A percentile compares a stretch with the other conserved stretches of the same genome.
These are phyloP conservation scores for Drosophila fulvimacula DNA, from an alignment of 2,888 invertebrate species.

Conservation along the genomic window DNA sequence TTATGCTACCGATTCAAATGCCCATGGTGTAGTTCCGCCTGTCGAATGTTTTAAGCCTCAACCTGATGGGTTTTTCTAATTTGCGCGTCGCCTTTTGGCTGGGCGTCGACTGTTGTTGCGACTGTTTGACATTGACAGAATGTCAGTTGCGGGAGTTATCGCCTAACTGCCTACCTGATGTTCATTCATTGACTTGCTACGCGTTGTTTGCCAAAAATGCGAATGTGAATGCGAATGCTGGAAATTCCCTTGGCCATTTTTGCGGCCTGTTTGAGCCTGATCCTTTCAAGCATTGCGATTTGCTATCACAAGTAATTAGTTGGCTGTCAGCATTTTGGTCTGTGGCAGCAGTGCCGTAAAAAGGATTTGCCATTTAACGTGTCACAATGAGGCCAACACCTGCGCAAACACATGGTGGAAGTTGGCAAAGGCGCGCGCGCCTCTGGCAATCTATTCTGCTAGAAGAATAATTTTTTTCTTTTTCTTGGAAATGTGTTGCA, in stretches of 20 bases:
- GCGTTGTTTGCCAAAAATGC: no score
- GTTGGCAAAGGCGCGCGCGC: constrained; percentile 22
- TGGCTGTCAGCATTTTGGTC: constrained; percentile 71
- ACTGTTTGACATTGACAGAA: constrained; percentile 68
- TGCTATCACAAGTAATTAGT: constrained; percentile 67
- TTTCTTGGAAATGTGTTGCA: constrained; percentile 48
- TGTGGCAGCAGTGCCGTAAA: constrained; percentile 39
- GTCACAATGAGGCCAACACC: constrained; percentile 55
- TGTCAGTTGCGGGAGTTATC: constrained; percentile 67
- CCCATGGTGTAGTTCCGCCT: not conserved
- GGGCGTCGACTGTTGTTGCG: constrained; percentile 26
- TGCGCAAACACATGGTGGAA: constrained; percentile 50
- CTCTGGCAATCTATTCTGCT: constrained; percentile 48
- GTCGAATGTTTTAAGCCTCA: constrained; percentile 21
- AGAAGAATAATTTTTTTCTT: constrained; percentile 18
- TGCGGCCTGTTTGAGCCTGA: constrained; percentile 44
- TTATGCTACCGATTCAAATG: not conserved
- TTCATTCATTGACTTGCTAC: constrained; percentile 67
- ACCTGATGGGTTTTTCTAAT: constrained; percentile 25
- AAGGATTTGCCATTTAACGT: constrained; percentile 49
- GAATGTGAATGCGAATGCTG: constrained; percentile 36
- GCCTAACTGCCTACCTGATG: constrained; percentile 45
- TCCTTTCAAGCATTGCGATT: constrained; percentile 57
- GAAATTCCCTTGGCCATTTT: constrained; percentile 53
- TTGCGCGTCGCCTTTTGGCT: constrained; percentile 5